A percentile compares a stretch with the other conserved stretches of the same genome.
Evolutionary conservation across 2,113 vertebrate species (phyloP).

Genomic region (Girardinichthys multiradiatus): DNA sequence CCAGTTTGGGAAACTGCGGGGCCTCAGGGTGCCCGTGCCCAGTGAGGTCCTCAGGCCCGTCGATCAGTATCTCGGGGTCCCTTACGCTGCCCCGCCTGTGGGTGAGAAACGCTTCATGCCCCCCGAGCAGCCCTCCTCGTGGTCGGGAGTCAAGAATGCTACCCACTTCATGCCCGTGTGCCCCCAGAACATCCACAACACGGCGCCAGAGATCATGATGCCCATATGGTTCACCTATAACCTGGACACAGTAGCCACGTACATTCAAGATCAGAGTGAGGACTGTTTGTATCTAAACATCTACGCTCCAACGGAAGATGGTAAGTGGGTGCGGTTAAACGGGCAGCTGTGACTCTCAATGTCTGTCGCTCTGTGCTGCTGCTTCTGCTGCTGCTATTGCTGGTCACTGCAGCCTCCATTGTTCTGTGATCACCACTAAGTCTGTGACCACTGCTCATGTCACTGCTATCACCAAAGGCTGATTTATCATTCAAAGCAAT

Average conservation of each 20-base stretch:
- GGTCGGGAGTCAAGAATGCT: slow-evolving; percentile 92
- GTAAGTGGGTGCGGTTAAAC: slow-evolving; percentile 82
- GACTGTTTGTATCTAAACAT: slow-evolving; percentile 97
- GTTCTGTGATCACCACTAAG: slow-evolving; percentile 38
- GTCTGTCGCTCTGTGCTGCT: slow-evolving; percentile 19
- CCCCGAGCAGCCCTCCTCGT: slow-evolving; percentile 91
- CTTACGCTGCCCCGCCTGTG: slow-evolving; percentile 91
- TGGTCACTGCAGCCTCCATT: slow-evolving; percentile 5
- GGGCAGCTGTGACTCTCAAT: slow-evolving; percentile 17
- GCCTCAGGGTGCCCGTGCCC: slow-evolving; percentile 92
- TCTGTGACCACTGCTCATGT: slow-evolving; percentile 40
- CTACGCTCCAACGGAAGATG: slow-evolving; percentile 95
- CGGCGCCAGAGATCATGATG: slow-evolving; percentile 97
- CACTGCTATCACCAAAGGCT: slow-evolving; percentile 56
- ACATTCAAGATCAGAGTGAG: slow-evolving; percentile 87
- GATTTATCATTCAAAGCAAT: slow-evolving; percentile 56
- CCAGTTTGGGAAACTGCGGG: slow-evolving; percentile 93
- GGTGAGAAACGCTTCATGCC: slow-evolving; percentile 95
- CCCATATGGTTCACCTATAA: slow-evolving; percentile 99
- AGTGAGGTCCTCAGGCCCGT: slow-evolving; percentile 94
- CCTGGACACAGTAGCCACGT: slow-evolving; percentile 96
- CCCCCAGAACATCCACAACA: slow-evolving; percentile 97
- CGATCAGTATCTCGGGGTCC: slow-evolving; percentile 93
- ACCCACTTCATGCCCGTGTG: slow-evolving; percentile 97
- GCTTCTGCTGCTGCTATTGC: background rate